Conservation (phyloP, 2,888 invertebrate genomes). For the Brenthis ino region DNA sequence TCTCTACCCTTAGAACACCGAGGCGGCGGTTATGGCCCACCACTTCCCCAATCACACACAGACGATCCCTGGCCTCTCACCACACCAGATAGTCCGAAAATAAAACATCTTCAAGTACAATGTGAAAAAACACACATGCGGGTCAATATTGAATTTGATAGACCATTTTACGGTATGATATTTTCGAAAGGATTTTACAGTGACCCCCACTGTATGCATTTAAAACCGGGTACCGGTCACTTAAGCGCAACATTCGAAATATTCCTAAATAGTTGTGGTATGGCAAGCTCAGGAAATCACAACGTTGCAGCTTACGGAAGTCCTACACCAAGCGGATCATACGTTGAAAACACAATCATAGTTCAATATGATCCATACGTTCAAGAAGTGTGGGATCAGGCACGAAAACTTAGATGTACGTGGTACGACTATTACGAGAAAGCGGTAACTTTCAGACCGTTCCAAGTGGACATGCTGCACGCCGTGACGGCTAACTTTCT, state of each 20-base stretch:
- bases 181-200: conserved; percentile 97
- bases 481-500: conserved; percentile 97
- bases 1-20: conserved; percentile 91
- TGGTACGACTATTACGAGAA: conserved; percentile 99
- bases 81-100: conserved; percentile 94
- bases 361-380: conserved; percentile 97
- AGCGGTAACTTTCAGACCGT: conserved; percentile 96
- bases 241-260: conserved; percentile 96
- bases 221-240: conserved; percentile 95
- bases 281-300: conserved; percentile 95
- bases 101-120: conserved; percentile 96
- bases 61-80: conserved; percentile 95
- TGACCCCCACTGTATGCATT: conserved; percentile 94
- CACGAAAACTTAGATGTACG: conserved; percentile 94
- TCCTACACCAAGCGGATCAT: conserved; percentile 95
- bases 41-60: conserved; percentile 81
- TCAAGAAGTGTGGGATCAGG: conserved; percentile 97
- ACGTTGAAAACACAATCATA: conserved; percentile 96
- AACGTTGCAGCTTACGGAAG: conserved; percentile 92
- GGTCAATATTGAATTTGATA: conserved; percentile 96
- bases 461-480: conserved; percentile 97
- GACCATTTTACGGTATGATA: conserved; percentile 97
- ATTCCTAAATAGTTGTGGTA: conserved; percentile 95
- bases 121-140: conserved; percentile 98
- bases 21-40: conserved; percentile 88